A percentile compares a stretch with the other conserved stretches of the same genome.
Evolutionary conservation across 1,140 invertebrate species (phyloP).

Genomic region (Diploscapter pachys): DNA sequence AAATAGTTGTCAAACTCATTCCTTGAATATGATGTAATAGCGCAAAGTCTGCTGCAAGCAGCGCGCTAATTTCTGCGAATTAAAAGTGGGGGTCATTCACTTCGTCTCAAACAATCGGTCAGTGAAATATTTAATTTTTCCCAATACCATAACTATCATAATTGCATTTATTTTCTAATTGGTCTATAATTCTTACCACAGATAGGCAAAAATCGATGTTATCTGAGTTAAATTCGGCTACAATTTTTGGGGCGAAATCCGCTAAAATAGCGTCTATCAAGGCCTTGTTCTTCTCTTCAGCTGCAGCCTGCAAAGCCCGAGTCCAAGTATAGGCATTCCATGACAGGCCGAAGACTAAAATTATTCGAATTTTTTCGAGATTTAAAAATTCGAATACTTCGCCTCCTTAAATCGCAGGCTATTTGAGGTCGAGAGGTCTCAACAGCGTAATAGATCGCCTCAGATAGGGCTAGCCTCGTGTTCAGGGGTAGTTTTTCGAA

Average conservation of each 20-base stretch:
- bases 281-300: slow-evolving; percentile 7
- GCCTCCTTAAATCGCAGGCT: background rate
- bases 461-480: background rate
- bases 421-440: slow-evolving; percentile 8
- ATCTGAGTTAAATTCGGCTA: slow-evolving; percentile 4
- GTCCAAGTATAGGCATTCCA: slow-evolving; percentile 15
- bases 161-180: too few relatives aligned
- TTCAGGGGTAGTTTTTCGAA: slow-evolving; percentile 4
- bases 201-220: slow-evolving; percentile 15
- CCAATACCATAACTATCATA: too few relatives aligned
- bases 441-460: slow-evolving; percentile 13
- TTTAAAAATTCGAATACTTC: background rate
- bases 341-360: background rate
- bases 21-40: too few relatives aligned
- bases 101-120: too few relatives aligned
- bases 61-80: too few relatives aligned
- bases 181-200: background rate
- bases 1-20: too few relatives aligned
- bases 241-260: slow-evolving; percentile 15
- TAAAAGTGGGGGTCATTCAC: too few relatives aligned
- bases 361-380: background rate
- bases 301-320: slow-evolving; percentile 5
- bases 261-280: slow-evolving; percentile 11
- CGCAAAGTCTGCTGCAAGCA: too few relatives aligned
- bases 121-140: too few relatives aligned